Percentiles rank a stretch among this genome's conserved stretches.
These are phyloP conservation scores for Campylomormyrus tamandua DNA, from an alignment of 2,113 vertebrate species.

Conservation along the genomic window DNA sequence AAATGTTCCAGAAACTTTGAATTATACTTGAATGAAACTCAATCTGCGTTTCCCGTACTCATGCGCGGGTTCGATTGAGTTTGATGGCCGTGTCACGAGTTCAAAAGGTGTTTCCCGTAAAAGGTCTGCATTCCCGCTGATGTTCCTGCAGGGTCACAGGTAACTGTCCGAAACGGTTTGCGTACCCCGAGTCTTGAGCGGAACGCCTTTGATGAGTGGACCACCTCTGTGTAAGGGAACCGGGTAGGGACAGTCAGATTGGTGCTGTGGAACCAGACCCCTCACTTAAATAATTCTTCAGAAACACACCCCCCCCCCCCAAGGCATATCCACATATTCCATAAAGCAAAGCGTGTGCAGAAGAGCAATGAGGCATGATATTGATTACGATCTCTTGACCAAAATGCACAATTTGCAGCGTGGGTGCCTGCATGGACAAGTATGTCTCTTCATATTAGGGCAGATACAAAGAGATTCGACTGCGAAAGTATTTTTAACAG, in stretches of 20 bases:
- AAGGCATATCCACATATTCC: background rate
- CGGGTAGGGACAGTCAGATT: conserved; percentile 30
- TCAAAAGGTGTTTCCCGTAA: conserved; percentile 39
- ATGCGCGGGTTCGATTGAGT: background rate
- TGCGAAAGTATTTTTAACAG: background rate
- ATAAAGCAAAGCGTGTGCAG: background rate
- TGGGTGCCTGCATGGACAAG: background rate
- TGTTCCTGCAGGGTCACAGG: conserved; percentile 27
- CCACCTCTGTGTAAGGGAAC: conserved; percentile 12
- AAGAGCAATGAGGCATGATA: background rate
- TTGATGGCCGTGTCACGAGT: conserved; percentile 34
- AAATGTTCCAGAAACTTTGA: conserved; percentile 56
- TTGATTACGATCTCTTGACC: background rate
- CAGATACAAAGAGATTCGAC: background rate
- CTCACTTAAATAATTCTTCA: conserved; percentile 39
- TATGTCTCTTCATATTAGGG: background rate
- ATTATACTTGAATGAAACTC: conserved; percentile 52
- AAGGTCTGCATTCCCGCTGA: conserved; percentile 20
- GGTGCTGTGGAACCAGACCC: background rate
- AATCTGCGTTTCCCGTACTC: conserved; percentile 26
- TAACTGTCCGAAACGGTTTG: conserved; percentile 32
- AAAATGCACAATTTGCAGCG: background rate
- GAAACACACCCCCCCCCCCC: conserved; percentile 30
- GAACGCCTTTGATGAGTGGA: conserved; percentile 39
- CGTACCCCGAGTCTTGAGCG: conserved; percentile 19